Evolutionary conservation across 1,140 invertebrate genomes (phyloP), one percentile per base, ranked within the genome.

Genomic region (Cotesia glomerata): DNA sequence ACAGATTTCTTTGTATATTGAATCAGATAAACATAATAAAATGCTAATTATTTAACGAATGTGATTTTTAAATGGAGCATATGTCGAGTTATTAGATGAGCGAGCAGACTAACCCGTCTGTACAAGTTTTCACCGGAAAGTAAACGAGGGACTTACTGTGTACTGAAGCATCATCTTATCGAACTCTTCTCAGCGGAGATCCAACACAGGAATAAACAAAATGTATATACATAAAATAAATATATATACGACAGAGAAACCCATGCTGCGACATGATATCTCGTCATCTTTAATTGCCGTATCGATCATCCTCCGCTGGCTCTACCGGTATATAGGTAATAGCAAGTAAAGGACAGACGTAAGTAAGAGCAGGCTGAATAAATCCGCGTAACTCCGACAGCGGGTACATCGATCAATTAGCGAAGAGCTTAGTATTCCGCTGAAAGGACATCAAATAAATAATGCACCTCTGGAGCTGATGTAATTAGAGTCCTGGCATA

Each of bases 271-370:
- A 45, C 32, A 0, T 34, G 62, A 68, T 71, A 71, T 71, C 70
- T 74, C 73, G 69, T 74, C 73, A 74, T 74, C 73, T 71, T 74
- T 74, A 74, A 74, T 74, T 74, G 70, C 73, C 70, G 73, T 71
- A 71, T 71, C 69, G 69, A 74, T 74, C 63, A 68, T 71, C 72
- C 39, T 45, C 39, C 39, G 7, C 39, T 45, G 51, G 16, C 11
- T 26, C 26, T 26, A 26, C 26, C 54, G 39, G 32, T 7, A 59
- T n/a, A 36, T 18, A 67, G 18, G 26, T 51, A 26, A 32, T 59
- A 35, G 26, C 9, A 32, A 59, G 26, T 11, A 59, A 59, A 56
- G 36, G 32, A 64, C 35, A 45, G 9, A 64, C 8, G 26, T 3
- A 26, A 26, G 26, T 2, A 26, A 26, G 26, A 26, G 26, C 26